Conservation (phyloP, 1,140 invertebrate genomes). For the Cepaea nemoralis region DNA sequence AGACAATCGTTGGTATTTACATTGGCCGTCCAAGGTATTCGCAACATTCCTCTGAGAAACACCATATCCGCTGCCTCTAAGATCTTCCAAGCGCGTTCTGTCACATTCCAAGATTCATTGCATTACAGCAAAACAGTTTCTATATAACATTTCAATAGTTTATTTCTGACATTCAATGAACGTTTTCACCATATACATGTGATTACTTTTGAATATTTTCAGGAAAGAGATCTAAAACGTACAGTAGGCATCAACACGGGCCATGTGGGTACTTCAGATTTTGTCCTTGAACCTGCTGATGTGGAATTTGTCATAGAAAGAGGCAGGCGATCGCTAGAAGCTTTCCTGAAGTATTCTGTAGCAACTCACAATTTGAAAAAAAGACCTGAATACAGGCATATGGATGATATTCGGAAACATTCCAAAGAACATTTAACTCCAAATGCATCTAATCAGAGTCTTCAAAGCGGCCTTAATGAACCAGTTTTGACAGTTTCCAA, state of each 20-base stretch:
- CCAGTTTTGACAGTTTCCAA: not conserved
- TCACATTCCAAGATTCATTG: no score
- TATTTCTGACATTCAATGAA: no score
- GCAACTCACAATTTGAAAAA: conserved; percentile 35
- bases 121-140: no score
- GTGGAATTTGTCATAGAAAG: conserved; percentile 59
- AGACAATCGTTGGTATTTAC: no score
- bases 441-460: not conserved
- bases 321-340: conserved; percentile 40
- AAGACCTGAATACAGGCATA: conserved; percentile 6
- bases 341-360: conserved; percentile 50
- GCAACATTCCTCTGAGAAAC: no score
- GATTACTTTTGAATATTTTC: conserved; percentile 14
- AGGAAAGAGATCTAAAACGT: conserved; percentile 60
- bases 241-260: conserved; percentile 69
- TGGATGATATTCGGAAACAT: not conserved
- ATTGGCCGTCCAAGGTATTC: no score
- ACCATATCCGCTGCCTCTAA: no score
- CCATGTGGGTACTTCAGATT: conserved; percentile 67
- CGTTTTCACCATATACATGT: no score
- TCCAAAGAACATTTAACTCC: not conserved
- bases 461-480: not conserved
- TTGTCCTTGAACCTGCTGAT: conserved; percentile 61
- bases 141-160: no score
- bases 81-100: no score